These are phyloP conservation scores for Drosophila kurseongensis DNA, from an alignment of 1,140 invertebrate genomes.

Conservation along the genomic window DNA sequence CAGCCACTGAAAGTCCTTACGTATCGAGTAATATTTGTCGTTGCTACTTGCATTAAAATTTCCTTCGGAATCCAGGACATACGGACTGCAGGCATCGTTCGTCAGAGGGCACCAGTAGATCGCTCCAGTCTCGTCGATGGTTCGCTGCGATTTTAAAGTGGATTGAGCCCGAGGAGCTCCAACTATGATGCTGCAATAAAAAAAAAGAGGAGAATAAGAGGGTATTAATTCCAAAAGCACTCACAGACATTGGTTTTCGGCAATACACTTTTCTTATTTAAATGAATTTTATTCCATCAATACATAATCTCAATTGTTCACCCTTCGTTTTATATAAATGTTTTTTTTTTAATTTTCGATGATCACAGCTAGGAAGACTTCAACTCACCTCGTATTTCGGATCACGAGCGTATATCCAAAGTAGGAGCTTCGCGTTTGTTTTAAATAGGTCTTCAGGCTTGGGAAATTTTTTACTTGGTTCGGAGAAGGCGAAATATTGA, in stretches of 20 bases:
- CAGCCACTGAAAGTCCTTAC: constrained; percentile 76
- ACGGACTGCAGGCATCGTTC: constrained; percentile 61
- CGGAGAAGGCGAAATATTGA: constrained; percentile 64
- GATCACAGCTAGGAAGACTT: too few species aligned
- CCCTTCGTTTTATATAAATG: too few species aligned
- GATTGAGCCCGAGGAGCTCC: constrained; percentile 82
- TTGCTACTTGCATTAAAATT: constrained; percentile 40
- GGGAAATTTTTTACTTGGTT: constrained; percentile 51
- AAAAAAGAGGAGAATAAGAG: too few species aligned
- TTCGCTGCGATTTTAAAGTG: constrained; percentile 70
- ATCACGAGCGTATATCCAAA: constrained; percentile 73
- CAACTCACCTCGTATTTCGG: constrained; percentile 61
- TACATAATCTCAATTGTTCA: too few species aligned
- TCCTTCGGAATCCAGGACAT: constrained; percentile 66
- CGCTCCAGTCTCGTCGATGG: constrained; percentile 77
- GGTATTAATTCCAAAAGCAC: too few species aligned
- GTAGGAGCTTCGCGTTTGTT: constrained; percentile 69
- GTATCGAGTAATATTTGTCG: constrained; percentile 67
- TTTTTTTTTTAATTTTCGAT: too few species aligned
- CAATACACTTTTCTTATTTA: too few species aligned
- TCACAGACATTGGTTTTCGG: too few species aligned
- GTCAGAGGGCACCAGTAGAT: constrained; percentile 71
- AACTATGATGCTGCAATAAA: constrained; percentile 65
- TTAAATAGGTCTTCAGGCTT: not conserved
- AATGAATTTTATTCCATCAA: too few species aligned